Evolutionary conservation across 2,797 vertebrate species (phyloP).

Genomic region (Anisognathus igniventris): DNA sequence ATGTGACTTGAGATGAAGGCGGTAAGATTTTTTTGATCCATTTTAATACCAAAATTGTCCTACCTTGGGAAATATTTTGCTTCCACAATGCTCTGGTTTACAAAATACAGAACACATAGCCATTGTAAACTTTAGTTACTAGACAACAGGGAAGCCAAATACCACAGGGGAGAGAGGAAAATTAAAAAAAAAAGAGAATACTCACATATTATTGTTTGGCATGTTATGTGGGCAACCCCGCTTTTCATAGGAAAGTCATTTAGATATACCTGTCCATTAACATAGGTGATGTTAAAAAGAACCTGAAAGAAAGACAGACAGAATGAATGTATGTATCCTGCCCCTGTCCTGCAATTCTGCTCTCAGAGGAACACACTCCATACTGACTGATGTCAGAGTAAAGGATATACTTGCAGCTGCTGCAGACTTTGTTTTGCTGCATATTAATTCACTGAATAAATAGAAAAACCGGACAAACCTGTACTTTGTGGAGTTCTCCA

Average conservation of each 20-base stretch:
- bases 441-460: conserved; percentile 11
- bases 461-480: conserved; percentile 62
- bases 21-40: background rate
- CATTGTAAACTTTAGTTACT: background rate
- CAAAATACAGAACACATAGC: background rate
- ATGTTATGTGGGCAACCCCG: conserved; percentile 86
- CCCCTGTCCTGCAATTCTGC: background rate
- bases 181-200: conserved; percentile 1
- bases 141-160: background rate
- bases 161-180: background rate
- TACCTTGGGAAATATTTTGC: background rate
- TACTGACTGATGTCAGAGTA: background rate
- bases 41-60: background rate
- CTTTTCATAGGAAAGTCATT: conserved; percentile 89
- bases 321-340: background rate
- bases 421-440: background rate
- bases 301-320: conserved; percentile 73
- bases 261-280: conserved; percentile 82
- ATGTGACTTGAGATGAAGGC: background rate
- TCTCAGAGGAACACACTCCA: background rate
- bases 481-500: conserved; percentile 72
- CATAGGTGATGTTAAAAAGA: conserved; percentile 76
- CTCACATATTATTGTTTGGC: conserved; percentile 87
- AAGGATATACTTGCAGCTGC: background rate
- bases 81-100: background rate